Conservation (phyloP, 35 echinoderm and acorn worm species). For the Eucidaris tribuloides region DNA sequence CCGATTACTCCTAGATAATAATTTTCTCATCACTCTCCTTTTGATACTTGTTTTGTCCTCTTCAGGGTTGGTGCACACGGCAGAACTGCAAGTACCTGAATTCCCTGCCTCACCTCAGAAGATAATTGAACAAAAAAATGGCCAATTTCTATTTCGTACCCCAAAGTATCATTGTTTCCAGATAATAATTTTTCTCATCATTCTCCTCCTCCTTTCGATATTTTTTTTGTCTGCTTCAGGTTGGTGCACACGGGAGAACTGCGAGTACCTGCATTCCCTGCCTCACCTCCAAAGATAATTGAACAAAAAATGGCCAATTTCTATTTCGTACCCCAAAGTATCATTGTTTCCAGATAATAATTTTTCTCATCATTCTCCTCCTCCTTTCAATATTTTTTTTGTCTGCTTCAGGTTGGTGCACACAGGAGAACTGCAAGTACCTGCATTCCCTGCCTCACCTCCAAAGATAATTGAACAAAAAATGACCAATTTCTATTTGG, state of each 20-base stretch:
- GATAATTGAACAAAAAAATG: neutral
- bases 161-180: neutral
- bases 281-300: neutral
- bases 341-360: no score
- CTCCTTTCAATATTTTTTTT: constrained; percentile 11
- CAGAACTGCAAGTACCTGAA: constrained; percentile 99
- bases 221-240: constrained; percentile 45
- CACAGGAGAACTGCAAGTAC: constrained; percentile 93
- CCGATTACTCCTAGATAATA: no score
- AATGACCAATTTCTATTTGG: neutral
- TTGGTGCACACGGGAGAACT: constrained; percentile 93
- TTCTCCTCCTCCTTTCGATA: no score
- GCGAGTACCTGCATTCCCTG: constrained; percentile 47
- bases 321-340: neutral
- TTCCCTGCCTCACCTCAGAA: constrained; percentile 91
- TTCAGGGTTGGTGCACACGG: constrained; percentile 94
- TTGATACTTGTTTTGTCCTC: neutral
- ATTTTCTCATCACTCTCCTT: neutral
- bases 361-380: neutral
- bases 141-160: neutral
- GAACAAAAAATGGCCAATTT: neutral
- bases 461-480: neutral
- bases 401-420: constrained; percentile 81
- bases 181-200: neutral
- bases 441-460: neutral